A percentile compares a stretch with the other conserved stretches of the same genome.
These are phyloP conservation scores for Eurytoma adleriae DNA, from an alignment of 2,888 invertebrate species.

Conservation along the genomic window DNA sequence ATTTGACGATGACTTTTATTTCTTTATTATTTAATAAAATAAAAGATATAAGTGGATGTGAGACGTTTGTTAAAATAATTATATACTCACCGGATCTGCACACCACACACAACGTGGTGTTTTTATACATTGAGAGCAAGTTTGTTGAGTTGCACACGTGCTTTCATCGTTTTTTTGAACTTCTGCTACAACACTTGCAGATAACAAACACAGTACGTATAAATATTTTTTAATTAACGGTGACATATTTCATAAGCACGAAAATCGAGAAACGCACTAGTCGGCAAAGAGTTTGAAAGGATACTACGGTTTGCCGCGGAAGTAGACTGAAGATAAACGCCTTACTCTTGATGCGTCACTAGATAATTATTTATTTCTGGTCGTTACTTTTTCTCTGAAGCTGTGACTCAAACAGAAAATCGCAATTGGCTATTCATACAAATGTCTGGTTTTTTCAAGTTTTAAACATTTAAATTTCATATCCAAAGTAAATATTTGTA, in stretches of 20 bases:
- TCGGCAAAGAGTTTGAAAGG: conserved; percentile 58
- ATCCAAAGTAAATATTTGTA: too few relatives aligned
- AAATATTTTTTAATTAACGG: neutral
- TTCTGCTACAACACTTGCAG: neutral
- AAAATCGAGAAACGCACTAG: neutral
- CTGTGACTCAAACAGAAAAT: conserved; percentile 24
- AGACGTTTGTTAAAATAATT: neutral
- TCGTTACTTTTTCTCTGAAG: conserved; percentile 40
- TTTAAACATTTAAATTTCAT: neutral
- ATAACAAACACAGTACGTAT: neutral
- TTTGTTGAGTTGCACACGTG: conserved; percentile 72
- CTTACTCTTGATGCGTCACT: conserved; percentile 61
- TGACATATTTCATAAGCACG: conserved; percentile 20
- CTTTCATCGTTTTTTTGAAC: conserved; percentile 61
- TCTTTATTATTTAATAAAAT: neutral
- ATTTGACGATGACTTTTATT: too few relatives aligned
- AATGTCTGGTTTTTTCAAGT: neutral
- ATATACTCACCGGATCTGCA: conserved; percentile 66
- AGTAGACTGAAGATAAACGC: conserved; percentile 65
- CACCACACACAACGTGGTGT: conserved; percentile 78
- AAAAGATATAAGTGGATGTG: too few relatives aligned
- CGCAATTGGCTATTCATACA: neutral
- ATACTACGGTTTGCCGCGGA: conserved; percentile 70
- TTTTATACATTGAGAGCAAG: conserved; percentile 76
- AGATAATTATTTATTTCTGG: conserved; percentile 51